A percentile compares a stretch with the other conserved stretches of the same genome.
phyloP scores from a whole-genome alignment of 2,113 vertebrate species.

The Gobiocypris rarus region DNA sequence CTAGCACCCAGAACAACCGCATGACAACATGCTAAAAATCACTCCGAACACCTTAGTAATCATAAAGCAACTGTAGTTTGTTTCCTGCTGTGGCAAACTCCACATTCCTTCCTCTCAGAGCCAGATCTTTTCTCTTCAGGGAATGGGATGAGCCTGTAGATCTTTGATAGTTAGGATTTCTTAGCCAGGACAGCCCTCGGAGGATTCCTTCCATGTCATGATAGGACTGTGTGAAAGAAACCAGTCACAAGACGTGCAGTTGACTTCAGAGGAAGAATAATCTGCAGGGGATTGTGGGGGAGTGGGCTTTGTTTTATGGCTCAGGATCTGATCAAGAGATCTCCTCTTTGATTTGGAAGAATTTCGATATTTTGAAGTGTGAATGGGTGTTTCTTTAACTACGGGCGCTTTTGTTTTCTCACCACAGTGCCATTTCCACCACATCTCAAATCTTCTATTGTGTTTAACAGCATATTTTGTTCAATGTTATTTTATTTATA shows the following conservation, averaged over 20 bases:
- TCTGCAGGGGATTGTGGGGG: constrained; percentile 33
- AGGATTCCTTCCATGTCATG: constrained; percentile 34
- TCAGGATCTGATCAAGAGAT: constrained; percentile 31
- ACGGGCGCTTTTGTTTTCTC: too few species aligned
- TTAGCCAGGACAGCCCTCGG: constrained; percentile 38
- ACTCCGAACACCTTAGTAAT: background rate
- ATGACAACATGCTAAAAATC: background rate
- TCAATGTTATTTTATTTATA: background rate
- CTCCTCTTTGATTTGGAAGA: background rate
- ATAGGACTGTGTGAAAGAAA: constrained; percentile 44
- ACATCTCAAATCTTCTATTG: background rate
- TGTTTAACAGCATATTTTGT: background rate
- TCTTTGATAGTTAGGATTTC: constrained; percentile 46
- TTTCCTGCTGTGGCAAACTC: background rate
- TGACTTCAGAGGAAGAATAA: constrained; percentile 5
- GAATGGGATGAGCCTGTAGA: constrained; percentile 50
- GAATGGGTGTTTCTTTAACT: background rate
- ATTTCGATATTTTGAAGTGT: background rate
- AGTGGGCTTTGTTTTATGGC: constrained; percentile 10
- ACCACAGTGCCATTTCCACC: background rate
- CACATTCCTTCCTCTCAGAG: constrained; percentile 11
- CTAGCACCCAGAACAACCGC: background rate
- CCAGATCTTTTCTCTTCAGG: constrained; percentile 55
- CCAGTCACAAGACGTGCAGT: constrained; percentile 5
- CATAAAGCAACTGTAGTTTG: background rate